Percentiles rank a stretch among this genome's conserved stretches.
These are phyloP conservation scores for Pseudopipra pipra DNA, from an alignment of 2,113 vertebrate genomes.

Conservation along the genomic window DNA sequence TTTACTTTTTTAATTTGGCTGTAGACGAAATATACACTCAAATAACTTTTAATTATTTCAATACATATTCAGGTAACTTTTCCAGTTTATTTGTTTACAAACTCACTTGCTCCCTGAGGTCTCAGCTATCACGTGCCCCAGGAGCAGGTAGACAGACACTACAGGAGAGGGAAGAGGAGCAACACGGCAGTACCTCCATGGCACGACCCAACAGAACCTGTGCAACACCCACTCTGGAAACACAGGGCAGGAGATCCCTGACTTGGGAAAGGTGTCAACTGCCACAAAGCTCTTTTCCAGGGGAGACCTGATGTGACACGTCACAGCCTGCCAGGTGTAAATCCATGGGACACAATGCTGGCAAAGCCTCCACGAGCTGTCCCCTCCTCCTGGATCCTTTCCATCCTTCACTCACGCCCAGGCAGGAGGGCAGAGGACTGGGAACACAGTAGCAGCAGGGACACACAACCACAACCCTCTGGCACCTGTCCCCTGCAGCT, in stretches of 20 bases:
- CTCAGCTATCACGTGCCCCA: background rate
- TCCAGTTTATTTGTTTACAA: constrained; percentile 10
- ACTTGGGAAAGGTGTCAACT: background rate
- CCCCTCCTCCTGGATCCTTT: fast-evolving
- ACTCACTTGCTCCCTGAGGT: background rate
- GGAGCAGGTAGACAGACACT: background rate
- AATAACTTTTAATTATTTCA: constrained; percentile 36
- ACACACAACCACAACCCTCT: background rate
- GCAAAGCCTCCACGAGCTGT: fast-evolving
- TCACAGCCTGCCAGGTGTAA: background rate
- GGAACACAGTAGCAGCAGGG: background rate
- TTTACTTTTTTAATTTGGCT: constrained; percentile 25
- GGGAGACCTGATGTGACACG: fast-evolving
- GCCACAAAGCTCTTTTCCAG: background rate
- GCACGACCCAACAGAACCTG: fast-evolving
- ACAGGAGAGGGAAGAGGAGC: background rate
- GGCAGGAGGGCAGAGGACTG: background rate
- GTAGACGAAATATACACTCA: constrained; percentile 26
- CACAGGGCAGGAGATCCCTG: fast-evolving
- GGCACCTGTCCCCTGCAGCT: background rate
- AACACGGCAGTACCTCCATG: fast-evolving
- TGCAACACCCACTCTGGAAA: background rate
- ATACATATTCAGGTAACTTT: background rate
- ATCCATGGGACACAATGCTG: fast-evolving
- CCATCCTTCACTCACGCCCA: background rate